Base-by-base conservation (phyloP, 1,140 invertebrate species). In the Gonioctena quinquepunctata region DNA sequence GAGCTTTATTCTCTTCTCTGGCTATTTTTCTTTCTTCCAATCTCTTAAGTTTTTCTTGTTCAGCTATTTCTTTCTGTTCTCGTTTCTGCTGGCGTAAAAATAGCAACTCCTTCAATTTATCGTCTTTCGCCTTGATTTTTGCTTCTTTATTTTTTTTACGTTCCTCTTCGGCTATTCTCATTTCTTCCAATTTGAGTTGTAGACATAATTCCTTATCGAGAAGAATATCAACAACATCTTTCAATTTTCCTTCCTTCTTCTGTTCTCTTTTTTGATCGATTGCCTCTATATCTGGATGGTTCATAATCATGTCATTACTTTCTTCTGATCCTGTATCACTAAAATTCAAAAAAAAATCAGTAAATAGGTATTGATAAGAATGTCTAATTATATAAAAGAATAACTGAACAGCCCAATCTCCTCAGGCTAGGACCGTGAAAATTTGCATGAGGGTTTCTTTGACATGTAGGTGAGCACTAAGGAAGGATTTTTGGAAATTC, bases 201-300 rank as follows among this genome's bases (percentile, higher is more conserved):
- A 8, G 13, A 13, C 26, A 1, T 16, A 23, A 16, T 18, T 25
- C 57, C 19, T 60, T 60, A 13, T 60, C 25, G 13, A 8, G 57
- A 11, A 18, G 57, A 25, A 8, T 25, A 25, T 60, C 25, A 25
- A 42, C 16, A 42, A 8, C 57, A 0, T 33, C 0, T 25, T 56
- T 25, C 25, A 60, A 8, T 13, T 48, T 63, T 49, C 13, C 27
- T 63, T 48, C 25, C 16, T 61, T 33, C 59, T 61, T 33, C 25
- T n/a, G 18, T 63, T 63, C 28, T 21, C 42, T 63, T 22, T 16
- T 60, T 2, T 8, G 3, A 25, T 60, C 57, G 13, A 60, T 1
- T 60, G 21, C 18, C 22, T 60, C 57, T 26, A 60, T 60, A 60
- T 60, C 57, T 21, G 57, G 57, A 60, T n/a, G 57, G n/a, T 60